Evolutionary conservation across 2,888 invertebrate genomes (phyloP), one percentile per base, ranked within the genome.

Genomic region (Pheosia gnoma): DNA sequence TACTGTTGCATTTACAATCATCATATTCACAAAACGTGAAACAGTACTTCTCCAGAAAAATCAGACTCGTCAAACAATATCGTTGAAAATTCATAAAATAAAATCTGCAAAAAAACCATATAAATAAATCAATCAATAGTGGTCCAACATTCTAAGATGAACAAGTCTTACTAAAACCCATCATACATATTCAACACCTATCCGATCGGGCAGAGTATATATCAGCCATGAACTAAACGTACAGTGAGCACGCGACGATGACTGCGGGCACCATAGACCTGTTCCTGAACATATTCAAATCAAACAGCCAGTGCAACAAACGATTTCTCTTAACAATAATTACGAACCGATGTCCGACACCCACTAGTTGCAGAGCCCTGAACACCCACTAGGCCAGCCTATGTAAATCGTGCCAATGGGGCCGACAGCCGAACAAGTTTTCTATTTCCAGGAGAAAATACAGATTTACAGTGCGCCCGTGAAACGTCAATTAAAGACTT

Each of bases 401-500:
- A 81, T 82, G 81, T 79, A 80, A 81, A 81, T 80, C 79, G 79
- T 77, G 75, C 66, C 72, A 66, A 72, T 69, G 68, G 67, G 68
- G 70, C 68, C 72, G 67, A 70, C 57, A 43, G 5, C 70, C 68
- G 70, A 77, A 73, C 77, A 71, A 75, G 81, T 80, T 81, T 81
- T 82, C 81, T 77, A 81, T 82, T 83, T 80, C 80, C 75, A 78
- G 80, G 83, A 80, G 83, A 83, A 83, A 83, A 83, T 81, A 76
- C 80, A 76, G 82, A 82, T 83, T 81, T 80, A 80, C 79, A 77
- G 77, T 75, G 78, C 72, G 70, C 76, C 77, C 75, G 72, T 76
- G 75, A 77, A 74, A 81, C 79, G 83, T 83, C 83, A 83, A 83
- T 83, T 83, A 81, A 75, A 58, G 74, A 70, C 72, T 80, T 74